These are phyloP conservation scores for Burhinus oedicnemus DNA, from an alignment of 2,113 vertebrate genomes.

Conservation along the genomic window DNA sequence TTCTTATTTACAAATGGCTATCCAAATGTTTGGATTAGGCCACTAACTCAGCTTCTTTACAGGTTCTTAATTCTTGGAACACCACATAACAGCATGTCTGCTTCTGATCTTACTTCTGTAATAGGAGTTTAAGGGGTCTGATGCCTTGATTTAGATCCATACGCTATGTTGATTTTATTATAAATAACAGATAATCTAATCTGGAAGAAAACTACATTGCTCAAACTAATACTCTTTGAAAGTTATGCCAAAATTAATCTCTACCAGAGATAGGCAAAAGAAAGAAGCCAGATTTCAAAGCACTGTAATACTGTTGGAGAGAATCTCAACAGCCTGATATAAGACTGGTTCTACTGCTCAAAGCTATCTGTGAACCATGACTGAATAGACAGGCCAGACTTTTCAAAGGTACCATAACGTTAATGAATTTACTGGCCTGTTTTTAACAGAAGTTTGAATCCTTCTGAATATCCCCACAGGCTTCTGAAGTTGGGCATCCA, in stretches of 20 bases:
- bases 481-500: not conserved
- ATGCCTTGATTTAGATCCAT: not conserved
- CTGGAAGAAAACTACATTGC: not conserved
- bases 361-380: not conserved
- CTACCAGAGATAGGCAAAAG: not conserved
- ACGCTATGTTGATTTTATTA: not conserved
- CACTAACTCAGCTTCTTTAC: not conserved
- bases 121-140: not conserved
- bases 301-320: not conserved
- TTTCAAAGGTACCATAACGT: not conserved
- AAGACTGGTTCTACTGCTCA: not conserved
- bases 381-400: not conserved
- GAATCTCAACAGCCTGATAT: not conserved
- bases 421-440: not conserved
- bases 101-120: not conserved
- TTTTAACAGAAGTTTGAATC: not conserved
- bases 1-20: not conserved
- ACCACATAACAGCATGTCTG: not conserved
- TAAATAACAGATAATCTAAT: not conserved
- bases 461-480: not conserved
- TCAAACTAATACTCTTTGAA: not conserved
- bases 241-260: not conserved
- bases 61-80: not conserved
- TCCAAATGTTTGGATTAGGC: not conserved
- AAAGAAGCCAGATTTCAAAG: conserved; percentile 19